phyloP scores from a whole-genome alignment of 1,140 invertebrate genomes.

The Drosophila nigromelanica region DNA sequence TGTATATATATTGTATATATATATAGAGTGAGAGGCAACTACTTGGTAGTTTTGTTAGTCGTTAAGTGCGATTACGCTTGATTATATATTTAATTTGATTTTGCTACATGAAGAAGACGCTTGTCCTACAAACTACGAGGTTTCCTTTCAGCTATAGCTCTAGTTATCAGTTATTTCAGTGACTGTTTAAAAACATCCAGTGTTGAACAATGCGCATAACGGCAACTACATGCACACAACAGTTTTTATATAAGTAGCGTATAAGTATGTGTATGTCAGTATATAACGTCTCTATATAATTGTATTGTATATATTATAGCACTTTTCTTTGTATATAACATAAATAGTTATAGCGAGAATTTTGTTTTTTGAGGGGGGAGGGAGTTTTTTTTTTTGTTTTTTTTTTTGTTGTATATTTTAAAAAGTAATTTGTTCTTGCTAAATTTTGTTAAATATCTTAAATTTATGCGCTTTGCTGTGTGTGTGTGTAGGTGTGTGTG shows the following conservation, averaged over 20 bases:
- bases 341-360: conserved; percentile 45
- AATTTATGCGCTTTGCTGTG: conserved; percentile 24
- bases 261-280: conserved; percentile 31
- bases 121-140: conserved; percentile 76
- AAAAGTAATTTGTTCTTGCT: conserved; percentile 69
- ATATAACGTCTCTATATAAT: conserved; percentile 43
- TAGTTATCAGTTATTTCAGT: conserved; percentile 42
- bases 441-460: conserved; percentile 36
- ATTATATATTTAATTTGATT: conserved; percentile 61
- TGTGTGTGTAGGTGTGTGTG: conserved; percentile 28
- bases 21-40: conserved; percentile 74
- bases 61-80: conserved; percentile 59
- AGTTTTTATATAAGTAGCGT: conserved; percentile 46
- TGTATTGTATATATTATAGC: conserved; percentile 44
- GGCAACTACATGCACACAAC: conserved; percentile 62
- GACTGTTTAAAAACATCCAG: conserved; percentile 31
- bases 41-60: conserved; percentile 77
- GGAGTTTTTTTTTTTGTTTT: conserved; percentile 3
- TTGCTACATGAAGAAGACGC: conserved; percentile 65
- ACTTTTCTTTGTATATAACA: conserved; percentile 49
- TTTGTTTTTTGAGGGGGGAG: neutral
- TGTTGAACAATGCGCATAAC: conserved; percentile 63
- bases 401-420: conserved; percentile 64
- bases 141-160: conserved; percentile 75
- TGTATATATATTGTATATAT: no score